Conservation (phyloP, 2,888 invertebrate species). For the Trichogramma evanescens region DNA sequence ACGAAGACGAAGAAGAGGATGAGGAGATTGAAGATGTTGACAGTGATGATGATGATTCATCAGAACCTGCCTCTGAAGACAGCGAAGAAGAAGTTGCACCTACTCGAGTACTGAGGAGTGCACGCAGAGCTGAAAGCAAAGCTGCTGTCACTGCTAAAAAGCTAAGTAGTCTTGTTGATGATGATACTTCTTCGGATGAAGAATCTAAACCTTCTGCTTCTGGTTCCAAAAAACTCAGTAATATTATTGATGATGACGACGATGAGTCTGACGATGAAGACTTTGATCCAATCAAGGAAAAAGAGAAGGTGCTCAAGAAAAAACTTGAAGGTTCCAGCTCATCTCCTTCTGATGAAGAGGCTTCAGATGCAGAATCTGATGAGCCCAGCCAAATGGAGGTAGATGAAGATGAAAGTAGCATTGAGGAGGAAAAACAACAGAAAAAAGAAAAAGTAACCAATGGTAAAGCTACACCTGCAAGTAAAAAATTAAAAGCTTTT, state of each 20-base stretch:
- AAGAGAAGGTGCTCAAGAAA: neutral
- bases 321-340: neutral
- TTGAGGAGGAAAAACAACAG: conserved; percentile 1
- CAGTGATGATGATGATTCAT: neutral
- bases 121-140: conserved; percentile 7
- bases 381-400: neutral
- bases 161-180: conserved; percentile 16
- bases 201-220: conserved; percentile 9
- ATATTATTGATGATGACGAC: conserved; percentile 15
- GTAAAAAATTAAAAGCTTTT: conserved; percentile 11
- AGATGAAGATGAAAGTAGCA: neutral
- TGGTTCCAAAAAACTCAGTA: conserved; percentile 8
- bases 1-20: neutral
- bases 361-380: conserved; percentile 1
- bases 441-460: neutral
- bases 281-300: conserved; percentile 13
- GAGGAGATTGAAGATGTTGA: neutral
- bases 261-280: conserved; percentile 15
- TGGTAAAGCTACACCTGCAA: neutral
- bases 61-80: conserved; percentile 1
- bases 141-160: conserved; percentile 1
- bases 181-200: conserved; percentile 19
- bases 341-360: neutral
- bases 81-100: conserved; percentile 13
- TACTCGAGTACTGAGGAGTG: too few species aligned